Conservation (phyloP, 2,797 vertebrate genomes). For the Myoxocephalus aenaeus region DNA sequence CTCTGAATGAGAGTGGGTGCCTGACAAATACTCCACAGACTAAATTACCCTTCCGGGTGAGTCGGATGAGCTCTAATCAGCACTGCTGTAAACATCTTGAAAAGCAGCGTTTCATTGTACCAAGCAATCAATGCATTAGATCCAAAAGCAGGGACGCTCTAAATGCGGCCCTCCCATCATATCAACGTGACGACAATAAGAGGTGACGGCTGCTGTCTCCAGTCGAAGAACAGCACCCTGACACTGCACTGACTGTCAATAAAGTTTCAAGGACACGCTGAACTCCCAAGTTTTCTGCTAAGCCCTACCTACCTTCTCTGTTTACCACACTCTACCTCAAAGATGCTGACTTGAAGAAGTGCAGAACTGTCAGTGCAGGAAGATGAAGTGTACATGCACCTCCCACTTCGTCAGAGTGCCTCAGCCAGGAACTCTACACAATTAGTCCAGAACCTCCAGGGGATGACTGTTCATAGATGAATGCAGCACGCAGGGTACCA, state of each 20-base stretch:
- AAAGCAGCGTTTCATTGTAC: slow-evolving; percentile 37
- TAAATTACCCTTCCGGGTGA: slow-evolving; percentile 60
- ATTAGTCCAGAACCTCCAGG: slow-evolving; percentile 75
- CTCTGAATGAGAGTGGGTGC: slow-evolving; percentile 51
- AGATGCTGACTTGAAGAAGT: slow-evolving; percentile 81
- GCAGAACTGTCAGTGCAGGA: slow-evolving; percentile 70
- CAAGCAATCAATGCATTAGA: slow-evolving; percentile 50
- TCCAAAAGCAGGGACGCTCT: slow-evolving; percentile 13
- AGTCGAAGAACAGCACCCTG: slow-evolving; percentile 37
- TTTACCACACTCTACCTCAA: slow-evolving; percentile 72
- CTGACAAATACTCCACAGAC: slow-evolving; percentile 59
- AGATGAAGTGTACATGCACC: slow-evolving; percentile 76
- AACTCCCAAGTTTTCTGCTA: slow-evolving; percentile 57
- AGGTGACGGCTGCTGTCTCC: slow-evolving; percentile 61
- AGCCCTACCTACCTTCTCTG: slow-evolving; percentile 59
- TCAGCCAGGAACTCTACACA: slow-evolving; percentile 69
- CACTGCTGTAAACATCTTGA: slow-evolving; percentile 49
- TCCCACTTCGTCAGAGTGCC: slow-evolving; percentile 72
- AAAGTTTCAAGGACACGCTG: slow-evolving; percentile 77
- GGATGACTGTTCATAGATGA: slow-evolving; percentile 64
- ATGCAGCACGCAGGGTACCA: slow-evolving; percentile 48
- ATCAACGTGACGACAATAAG: slow-evolving; percentile 39
- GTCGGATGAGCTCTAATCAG: slow-evolving; percentile 66
- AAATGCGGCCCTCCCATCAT: slow-evolving; percentile 43
- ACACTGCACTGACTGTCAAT: slow-evolving; percentile 59